These are phyloP conservation scores for Plusia festucae DNA, from an alignment of 2,888 invertebrate species.

Conservation along the genomic window DNA sequence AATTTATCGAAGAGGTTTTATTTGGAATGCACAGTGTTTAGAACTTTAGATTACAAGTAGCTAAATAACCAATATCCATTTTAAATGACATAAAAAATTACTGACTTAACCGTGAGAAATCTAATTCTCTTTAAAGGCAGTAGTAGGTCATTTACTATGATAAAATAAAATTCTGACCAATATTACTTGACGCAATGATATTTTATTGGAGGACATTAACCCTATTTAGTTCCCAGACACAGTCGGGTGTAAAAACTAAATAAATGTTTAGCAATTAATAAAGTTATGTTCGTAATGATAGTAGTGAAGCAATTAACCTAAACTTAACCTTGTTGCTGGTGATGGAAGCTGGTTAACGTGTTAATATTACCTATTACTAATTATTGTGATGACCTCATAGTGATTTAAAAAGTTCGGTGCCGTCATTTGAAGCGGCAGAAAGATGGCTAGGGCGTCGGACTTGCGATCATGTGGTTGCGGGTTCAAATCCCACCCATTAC, in stretches of 20 bases:
- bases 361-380: constrained; percentile 4
- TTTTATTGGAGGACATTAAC: constrained; percentile 18
- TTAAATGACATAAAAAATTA: too few species aligned
- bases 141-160: not conserved
- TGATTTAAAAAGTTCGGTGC: too few species aligned
- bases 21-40: not conserved
- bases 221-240: constrained; percentile 24
- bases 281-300: constrained; percentile 17
- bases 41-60: not conserved
- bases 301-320: constrained; percentile 46
- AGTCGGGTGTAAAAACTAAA: constrained; percentile 34
- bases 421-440: too few species aligned
- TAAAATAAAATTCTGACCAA: not conserved
- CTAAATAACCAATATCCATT: too few species aligned
- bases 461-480: too few species aligned
- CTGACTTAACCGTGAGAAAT: not conserved
- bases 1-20: not conserved
- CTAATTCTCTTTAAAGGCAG: not conserved
- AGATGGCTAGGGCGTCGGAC: too few species aligned
- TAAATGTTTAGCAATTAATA: constrained; percentile 40
- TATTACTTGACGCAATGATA: constrained; percentile 6
- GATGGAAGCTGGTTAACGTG: constrained; percentile 19
- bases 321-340: constrained; percentile 29
- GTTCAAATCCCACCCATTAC: too few species aligned
- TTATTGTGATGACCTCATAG: too few species aligned